Conservation (phyloP, 2,113 vertebrate genomes). For the Ornithorhynchus anatinus region DNA sequence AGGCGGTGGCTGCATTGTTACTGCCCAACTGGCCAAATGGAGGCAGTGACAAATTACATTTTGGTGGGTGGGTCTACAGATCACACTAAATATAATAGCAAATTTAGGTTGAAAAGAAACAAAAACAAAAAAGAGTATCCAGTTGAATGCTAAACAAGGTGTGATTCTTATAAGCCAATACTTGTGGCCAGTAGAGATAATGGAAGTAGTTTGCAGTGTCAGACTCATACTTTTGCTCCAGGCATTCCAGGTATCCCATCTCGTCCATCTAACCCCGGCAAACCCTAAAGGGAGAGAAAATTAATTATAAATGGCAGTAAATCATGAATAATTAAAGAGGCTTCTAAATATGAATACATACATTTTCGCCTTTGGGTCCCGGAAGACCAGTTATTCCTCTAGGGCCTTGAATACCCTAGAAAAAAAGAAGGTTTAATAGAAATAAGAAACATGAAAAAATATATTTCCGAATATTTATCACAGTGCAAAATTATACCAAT, state of each 20-base stretch:
- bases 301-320: neutral
- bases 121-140: too few species aligned
- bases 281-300: slow-evolving; percentile 75
- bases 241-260: slow-evolving; percentile 97
- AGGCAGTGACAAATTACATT: too few species aligned
- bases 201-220: too few species aligned
- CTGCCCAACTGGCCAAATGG: too few species aligned
- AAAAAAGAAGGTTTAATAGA: neutral
- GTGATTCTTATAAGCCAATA: too few species aligned
- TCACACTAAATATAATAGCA: too few species aligned
- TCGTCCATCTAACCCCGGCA: slow-evolving; percentile 89
- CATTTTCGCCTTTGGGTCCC: slow-evolving; percentile 90
- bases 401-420: slow-evolving; percentile 83
- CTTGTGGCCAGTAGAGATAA: too few species aligned
- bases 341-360: slow-evolving; percentile 68
- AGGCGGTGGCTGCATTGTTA: too few species aligned
- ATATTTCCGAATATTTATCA: neutral
- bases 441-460: neutral
- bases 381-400: slow-evolving; percentile 92
- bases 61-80: too few species aligned
- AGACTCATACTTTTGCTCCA: slow-evolving; percentile 85
- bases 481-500: neutral
- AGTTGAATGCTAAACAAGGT: too few species aligned
- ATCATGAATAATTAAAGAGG: neutral
- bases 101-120: too few species aligned